A percentile compares a stretch with the other conserved stretches of the same genome.
phyloP scores from a whole-genome alignment of 2,797 vertebrate genomes.

The Geotrypetes seraphini region DNA sequence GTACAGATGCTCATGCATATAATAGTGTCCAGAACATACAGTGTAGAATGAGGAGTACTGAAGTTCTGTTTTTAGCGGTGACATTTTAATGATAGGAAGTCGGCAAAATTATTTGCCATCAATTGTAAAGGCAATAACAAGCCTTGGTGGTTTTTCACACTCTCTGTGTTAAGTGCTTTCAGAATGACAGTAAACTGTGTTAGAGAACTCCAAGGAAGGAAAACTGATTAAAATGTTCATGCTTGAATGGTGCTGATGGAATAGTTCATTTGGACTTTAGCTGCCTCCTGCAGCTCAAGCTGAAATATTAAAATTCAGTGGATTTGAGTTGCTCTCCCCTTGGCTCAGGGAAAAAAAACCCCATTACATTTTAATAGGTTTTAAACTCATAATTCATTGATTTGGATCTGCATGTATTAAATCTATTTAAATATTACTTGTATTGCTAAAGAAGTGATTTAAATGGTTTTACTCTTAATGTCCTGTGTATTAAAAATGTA shows the following conservation, averaged over 20 bases:
- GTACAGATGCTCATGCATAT: too few relatives aligned
- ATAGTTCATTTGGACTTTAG: constrained; percentile 79
- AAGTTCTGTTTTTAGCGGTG: constrained; percentile 69
- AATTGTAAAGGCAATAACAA: constrained; percentile 79
- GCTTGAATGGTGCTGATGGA: constrained; percentile 75
- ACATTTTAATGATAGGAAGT: constrained; percentile 76
- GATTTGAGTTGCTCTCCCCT: constrained; percentile 72
- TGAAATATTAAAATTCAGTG: constrained; percentile 80
- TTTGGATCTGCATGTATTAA: constrained; percentile 66
- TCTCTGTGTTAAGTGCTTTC: constrained; percentile 78
- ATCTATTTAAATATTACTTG: constrained; percentile 71
- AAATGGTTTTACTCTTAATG: constrained; percentile 51
- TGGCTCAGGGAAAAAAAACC: constrained; percentile 61
- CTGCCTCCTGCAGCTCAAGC: constrained; percentile 74
- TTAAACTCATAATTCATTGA: constrained; percentile 75
- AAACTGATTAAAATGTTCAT: constrained; percentile 82
- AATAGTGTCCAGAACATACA: too few relatives aligned
- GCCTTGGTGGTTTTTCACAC: constrained; percentile 77
- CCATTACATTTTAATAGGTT: constrained; percentile 77
- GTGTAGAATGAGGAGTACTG: constrained; percentile 63
- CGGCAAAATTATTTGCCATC: constrained; percentile 76
- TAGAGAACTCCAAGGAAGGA: constrained; percentile 77
- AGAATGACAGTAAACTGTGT: constrained; percentile 78
- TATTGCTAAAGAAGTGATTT: constrained; percentile 62
- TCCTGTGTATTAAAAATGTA: constrained; percentile 26